phyloP scores from a whole-genome alignment of 2,888 invertebrate genomes.

The Troglohyphantes excavatus region DNA sequence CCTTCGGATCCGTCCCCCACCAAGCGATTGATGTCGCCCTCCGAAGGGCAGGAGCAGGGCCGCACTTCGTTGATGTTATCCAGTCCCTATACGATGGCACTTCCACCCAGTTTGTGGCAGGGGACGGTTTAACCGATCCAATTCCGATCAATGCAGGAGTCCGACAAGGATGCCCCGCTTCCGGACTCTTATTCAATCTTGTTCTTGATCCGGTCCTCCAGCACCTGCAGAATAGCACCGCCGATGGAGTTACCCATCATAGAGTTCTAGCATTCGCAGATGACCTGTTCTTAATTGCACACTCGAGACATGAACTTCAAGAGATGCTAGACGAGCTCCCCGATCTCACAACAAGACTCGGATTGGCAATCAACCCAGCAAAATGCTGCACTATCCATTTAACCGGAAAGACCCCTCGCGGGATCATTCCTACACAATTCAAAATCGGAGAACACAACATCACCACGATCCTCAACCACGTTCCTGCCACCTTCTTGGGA shows the following conservation, averaged over 20 bases:
- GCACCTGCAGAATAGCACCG: not conserved
- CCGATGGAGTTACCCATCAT: fast-evolving
- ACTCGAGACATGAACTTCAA: not conserved
- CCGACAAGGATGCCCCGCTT: not conserved
- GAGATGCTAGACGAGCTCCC: fast-evolving
- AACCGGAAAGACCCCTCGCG: fast-evolving
- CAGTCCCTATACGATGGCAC: not conserved
- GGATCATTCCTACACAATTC: not conserved
- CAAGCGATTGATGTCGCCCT: not conserved
- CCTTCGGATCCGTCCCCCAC: slow-evolving; percentile 20
- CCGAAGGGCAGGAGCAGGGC: not conserved
- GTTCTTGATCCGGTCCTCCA: not conserved
- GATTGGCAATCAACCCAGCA: not conserved
- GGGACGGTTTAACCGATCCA: not conserved
- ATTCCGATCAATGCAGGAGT: not conserved
- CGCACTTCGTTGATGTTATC: not conserved
- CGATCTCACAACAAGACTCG: fast-evolving
- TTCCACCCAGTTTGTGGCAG: not conserved
- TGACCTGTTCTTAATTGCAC: not conserved
- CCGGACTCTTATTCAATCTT: not conserved
- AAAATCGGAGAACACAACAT: no score
- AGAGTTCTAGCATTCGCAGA: not conserved
- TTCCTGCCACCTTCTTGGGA: no score
- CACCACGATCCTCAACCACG: not conserved
- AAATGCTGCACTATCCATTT: not conserved